phyloP scores from a whole-genome alignment of 2,888 invertebrate genomes.

The Cephus pygmeus region DNA sequence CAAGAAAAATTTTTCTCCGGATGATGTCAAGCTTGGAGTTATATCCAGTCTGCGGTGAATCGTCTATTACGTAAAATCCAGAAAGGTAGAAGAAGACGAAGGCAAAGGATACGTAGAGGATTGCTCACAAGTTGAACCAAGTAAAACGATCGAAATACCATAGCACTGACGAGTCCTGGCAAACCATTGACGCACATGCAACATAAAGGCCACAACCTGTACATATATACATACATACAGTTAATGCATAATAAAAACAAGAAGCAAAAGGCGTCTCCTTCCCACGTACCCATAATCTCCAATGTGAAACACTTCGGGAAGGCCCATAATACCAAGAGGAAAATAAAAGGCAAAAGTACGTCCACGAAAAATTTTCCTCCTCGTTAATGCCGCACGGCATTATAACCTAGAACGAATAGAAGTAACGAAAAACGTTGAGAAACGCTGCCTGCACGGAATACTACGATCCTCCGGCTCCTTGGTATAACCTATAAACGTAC shows the following conservation, averaged over 20 bases:
- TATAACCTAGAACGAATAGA: not conserved
- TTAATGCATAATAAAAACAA: not conserved
- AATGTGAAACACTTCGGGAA: not conserved
- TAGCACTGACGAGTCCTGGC: conserved; percentile 27
- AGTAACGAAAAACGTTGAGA: not conserved
- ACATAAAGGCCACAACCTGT: too few species aligned
- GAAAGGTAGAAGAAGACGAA: not conserved
- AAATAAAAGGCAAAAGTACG: not conserved
- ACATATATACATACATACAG: not conserved
- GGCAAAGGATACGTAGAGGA: not conserved
- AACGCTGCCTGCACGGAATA: not conserved
- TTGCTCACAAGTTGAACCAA: not conserved
- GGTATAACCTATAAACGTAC: not conserved
- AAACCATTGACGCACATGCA: conserved; percentile 26
- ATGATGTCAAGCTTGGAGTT: not conserved
- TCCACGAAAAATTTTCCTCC: not conserved
- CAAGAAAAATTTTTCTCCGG: not conserved
- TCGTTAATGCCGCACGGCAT: not conserved
- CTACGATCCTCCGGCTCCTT: not conserved
- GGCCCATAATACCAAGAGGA: not conserved
- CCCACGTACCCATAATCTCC: not conserved
- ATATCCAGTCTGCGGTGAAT: not conserved
- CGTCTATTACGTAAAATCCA: not conserved
- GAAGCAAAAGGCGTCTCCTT: not conserved
- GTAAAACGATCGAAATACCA: conserved; percentile 39